phyloP scores from a whole-genome alignment of 2,888 invertebrate genomes.

The Temnothorax ravouxi region DNA sequence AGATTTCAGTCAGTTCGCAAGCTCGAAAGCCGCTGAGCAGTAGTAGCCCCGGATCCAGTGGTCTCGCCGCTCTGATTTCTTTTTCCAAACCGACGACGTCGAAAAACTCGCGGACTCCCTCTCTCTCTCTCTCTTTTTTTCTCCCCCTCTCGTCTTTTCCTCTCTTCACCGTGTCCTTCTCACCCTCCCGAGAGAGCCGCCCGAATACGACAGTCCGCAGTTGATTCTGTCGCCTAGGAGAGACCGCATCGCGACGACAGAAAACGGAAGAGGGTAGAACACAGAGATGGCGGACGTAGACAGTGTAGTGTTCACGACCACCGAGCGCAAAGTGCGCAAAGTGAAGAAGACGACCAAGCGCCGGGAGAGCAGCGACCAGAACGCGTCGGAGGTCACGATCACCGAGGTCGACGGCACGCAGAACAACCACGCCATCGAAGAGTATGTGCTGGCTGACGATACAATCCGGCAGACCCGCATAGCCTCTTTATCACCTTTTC shows the following conservation, averaged over 20 bases:
- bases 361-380: conserved; percentile 91
- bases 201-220: conserved; percentile 31
- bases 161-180: conserved; percentile 6
- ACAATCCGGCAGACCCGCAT: conserved; percentile 41
- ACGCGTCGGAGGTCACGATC: conserved; percentile 91
- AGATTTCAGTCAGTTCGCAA: conserved; percentile 86
- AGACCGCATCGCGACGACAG: conserved; percentile 47
- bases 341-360: conserved; percentile 95
- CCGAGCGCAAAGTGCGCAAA: conserved; percentile 95
- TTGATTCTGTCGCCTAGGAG: conserved; percentile 33
- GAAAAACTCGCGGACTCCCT: conserved; percentile 47
- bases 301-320: conserved; percentile 94
- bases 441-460: conserved; percentile 93
- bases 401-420: conserved; percentile 92
- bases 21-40: conserved; percentile 82
- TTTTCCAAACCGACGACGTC: conserved; percentile 47
- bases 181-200: conserved; percentile 29
- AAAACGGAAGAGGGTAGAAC: conserved; percentile 41
- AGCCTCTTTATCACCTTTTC: conserved; percentile 23
- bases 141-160: not conserved
- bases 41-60: conserved; percentile 51
- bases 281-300: conserved; percentile 95
- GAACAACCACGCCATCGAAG: conserved; percentile 90
- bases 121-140: conserved; percentile 10
- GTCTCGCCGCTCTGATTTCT: conserved; percentile 58